These are phyloP conservation scores for Pogoniulus pusillus DNA, from an alignment of 2,797 vertebrate genomes.

Conservation along the genomic window DNA sequence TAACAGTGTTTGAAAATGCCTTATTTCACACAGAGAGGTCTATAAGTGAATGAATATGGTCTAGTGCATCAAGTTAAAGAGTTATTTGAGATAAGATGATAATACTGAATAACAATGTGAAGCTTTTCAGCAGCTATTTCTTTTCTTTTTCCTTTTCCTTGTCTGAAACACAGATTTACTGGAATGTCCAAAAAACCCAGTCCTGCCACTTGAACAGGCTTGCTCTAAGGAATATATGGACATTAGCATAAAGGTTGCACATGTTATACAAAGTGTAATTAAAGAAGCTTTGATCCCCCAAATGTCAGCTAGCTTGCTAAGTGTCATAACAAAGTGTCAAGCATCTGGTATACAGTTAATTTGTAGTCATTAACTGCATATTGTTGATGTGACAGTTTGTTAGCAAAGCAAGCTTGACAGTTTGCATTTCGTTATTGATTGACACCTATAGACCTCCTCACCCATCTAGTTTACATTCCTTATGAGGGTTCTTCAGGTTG, in stretches of 20 bases:
- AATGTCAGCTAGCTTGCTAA: constrained; percentile 86
- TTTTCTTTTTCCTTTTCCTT: not conserved
- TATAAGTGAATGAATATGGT: constrained; percentile 34
- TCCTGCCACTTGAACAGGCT: constrained; percentile 66
- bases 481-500: constrained; percentile 75
- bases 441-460: constrained; percentile 84
- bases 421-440: constrained; percentile 87
- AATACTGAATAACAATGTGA: constrained; percentile 51
- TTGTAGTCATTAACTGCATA: constrained; percentile 92
- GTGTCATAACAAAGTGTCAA: constrained; percentile 86
- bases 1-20: constrained; percentile 65
- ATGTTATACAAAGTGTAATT: constrained; percentile 83
- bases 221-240: constrained; percentile 77
- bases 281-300: constrained; percentile 83
- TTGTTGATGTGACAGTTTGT: constrained; percentile 92
- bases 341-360: constrained; percentile 94
- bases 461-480: constrained; percentile 78
- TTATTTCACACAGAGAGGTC: constrained; percentile 50
- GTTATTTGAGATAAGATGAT: constrained; percentile 55
- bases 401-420: constrained; percentile 90
- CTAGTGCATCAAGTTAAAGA: constrained; percentile 57
- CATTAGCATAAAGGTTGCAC: constrained; percentile 85
- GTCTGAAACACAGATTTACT: not conserved
- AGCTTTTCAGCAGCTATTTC: constrained; percentile 1
- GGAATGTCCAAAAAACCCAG: constrained; percentile 21